Evolutionary conservation across 2,113 vertebrate genomes (phyloP).

Genomic region (Myrmecophaga tridactyla): DNA sequence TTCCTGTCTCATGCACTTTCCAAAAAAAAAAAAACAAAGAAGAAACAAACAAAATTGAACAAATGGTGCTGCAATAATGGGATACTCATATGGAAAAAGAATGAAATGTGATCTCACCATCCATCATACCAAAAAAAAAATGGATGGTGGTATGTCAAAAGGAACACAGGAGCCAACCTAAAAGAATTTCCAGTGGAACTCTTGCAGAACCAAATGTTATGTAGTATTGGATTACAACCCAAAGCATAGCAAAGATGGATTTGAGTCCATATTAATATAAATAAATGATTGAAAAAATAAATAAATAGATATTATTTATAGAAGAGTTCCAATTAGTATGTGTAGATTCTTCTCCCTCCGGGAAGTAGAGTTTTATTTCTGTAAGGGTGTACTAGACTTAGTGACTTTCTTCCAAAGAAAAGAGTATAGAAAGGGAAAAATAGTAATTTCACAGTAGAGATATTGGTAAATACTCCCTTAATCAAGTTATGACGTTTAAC

Average conservation of each 20-base stretch:
- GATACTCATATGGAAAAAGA: no score
- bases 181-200: background rate
- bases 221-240: no score
- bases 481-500: background rate
- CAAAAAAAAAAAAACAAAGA: no score
- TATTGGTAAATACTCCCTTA: background rate
- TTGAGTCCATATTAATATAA: no score
- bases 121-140: background rate
- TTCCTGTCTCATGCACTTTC: no score
- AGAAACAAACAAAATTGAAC: no score
- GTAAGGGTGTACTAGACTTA: background rate
- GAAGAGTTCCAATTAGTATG: background rate
- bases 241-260: no score
- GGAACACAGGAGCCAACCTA: background rate
- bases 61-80: no score
- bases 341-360: background rate
- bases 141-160: background rate
- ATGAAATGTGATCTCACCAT: no score
- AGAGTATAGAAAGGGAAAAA: no score
- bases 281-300: background rate
- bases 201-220: background rate
- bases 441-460: background rate
- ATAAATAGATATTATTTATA: background rate
- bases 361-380: background rate
- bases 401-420: constrained; percentile 6